phyloP scores from a whole-genome alignment of 1,140 invertebrate genomes.

The Lepidotrigona ventralis region DNA sequence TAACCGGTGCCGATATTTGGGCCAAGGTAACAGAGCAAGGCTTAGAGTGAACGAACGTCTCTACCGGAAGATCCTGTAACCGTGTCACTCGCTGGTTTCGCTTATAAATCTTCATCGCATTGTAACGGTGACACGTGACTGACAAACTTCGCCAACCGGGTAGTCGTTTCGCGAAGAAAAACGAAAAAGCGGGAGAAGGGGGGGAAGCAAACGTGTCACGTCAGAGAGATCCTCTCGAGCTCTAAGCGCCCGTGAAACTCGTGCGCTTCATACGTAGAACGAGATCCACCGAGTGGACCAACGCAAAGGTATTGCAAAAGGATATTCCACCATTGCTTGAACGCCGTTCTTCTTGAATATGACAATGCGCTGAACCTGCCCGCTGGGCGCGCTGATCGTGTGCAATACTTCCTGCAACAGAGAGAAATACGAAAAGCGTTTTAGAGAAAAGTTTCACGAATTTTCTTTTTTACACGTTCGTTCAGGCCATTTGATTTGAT shows the following conservation, averaged over 20 bases:
- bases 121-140: slow-evolving; percentile 42
- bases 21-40: background rate
- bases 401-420: slow-evolving; percentile 97
- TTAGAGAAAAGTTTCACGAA: background rate
- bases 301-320: slow-evolving; percentile 82
- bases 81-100: slow-evolving; percentile 20
- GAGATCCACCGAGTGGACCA: slow-evolving; percentile 3
- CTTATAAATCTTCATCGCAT: slow-evolving; percentile 58
- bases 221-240: slow-evolving; percentile 33
- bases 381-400: slow-evolving; percentile 96
- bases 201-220: background rate
- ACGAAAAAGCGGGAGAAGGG: too few relatives aligned
- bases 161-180: background rate
- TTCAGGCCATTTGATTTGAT: too few relatives aligned
- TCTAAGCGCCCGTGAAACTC: slow-evolving; percentile 9
- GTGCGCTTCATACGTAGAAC: slow-evolving; percentile 9
- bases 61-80: slow-evolving; percentile 12
- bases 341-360: slow-evolving; percentile 99
- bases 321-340: slow-evolving; percentile 99
- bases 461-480: background rate
- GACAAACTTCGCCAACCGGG: slow-evolving; percentile 51
- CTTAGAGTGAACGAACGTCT: background rate
- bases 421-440: slow-evolving; percentile 50
- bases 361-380: slow-evolving; percentile 98
- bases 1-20: background rate